Conservation (phyloP, 2,888 invertebrate genomes). For the Aporophyla lueneburgensis region DNA sequence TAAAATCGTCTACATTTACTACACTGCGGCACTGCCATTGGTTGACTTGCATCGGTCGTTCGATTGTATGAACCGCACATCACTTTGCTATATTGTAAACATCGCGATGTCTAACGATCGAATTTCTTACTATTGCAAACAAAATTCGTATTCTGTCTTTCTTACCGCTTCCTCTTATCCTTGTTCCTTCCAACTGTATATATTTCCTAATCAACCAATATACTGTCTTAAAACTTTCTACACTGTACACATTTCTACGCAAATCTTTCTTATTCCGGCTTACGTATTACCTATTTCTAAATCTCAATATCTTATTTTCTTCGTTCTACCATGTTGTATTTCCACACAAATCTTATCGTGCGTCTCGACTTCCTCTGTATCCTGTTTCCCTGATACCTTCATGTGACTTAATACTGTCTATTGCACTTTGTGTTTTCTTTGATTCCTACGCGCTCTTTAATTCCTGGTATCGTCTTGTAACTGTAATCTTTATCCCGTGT, state of each 20-base stretch:
- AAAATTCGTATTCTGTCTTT: conserved; percentile 46
- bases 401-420: conserved; percentile 20
- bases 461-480: conserved; percentile 8
- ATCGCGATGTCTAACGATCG: conserved; percentile 63
- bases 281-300: neutral
- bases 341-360: neutral
- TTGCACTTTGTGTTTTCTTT: neutral
- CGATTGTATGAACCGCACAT: conserved; percentile 55
- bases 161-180: conserved; percentile 38
- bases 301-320: conserved; percentile 2
- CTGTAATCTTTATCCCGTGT: neutral
- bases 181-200: conserved; percentile 29
- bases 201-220: conserved; percentile 28
- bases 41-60: conserved; percentile 65
- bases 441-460: neutral
- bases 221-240: conserved; percentile 20
- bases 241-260: conserved; percentile 1
- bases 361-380: neutral
- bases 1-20: conserved; percentile 86
- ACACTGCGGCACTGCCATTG: conserved; percentile 80
- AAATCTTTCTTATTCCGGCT: conserved; percentile 18
- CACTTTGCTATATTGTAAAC: conserved; percentile 58
- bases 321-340: neutral
- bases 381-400: conserved; percentile 20
- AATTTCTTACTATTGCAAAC: conserved; percentile 49